Evolutionary conservation across 2,113 vertebrate genomes (phyloP).

Genomic region (Macquaria australasica): DNA sequence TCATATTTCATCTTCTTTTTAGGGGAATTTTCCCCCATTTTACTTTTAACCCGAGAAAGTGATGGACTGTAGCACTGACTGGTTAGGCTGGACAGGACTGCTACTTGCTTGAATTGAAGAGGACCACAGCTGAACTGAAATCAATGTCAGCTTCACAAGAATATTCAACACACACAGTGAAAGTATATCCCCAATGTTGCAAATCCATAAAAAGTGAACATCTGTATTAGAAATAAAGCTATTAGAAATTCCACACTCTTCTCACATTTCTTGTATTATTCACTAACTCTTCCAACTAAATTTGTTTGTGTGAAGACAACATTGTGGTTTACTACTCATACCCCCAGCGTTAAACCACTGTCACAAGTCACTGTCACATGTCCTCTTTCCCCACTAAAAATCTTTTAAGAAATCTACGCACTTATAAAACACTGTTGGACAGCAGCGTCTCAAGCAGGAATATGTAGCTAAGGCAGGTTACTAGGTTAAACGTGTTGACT

Average conservation of each 20-base stretch:
- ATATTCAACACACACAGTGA: neutral
- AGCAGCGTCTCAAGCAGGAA: neutral
- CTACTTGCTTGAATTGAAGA: neutral
- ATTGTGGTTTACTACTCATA: neutral
- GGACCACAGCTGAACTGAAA: neutral
- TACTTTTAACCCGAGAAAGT: neutral
- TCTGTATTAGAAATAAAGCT: neutral
- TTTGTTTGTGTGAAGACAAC: neutral
- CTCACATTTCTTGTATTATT: neutral
- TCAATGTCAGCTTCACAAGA: neutral
- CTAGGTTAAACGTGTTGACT: neutral
- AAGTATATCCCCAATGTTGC: neutral
- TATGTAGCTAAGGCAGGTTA: neutral
- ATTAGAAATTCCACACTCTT: neutral
- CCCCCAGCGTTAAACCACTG: neutral
- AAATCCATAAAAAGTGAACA: neutral
- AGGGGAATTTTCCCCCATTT: neutral
- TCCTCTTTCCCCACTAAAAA: neutral
- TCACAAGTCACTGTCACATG: neutral
- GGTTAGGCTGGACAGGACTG: neutral
- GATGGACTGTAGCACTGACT: neutral
- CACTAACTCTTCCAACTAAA: neutral
- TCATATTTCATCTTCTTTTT: too few relatives aligned
- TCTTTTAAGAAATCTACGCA: neutral
- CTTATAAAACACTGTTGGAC: neutral